These are phyloP conservation scores for Urechis unicinctus DNA, from an alignment of 2,888 invertebrate species.

Conservation along the genomic window DNA sequence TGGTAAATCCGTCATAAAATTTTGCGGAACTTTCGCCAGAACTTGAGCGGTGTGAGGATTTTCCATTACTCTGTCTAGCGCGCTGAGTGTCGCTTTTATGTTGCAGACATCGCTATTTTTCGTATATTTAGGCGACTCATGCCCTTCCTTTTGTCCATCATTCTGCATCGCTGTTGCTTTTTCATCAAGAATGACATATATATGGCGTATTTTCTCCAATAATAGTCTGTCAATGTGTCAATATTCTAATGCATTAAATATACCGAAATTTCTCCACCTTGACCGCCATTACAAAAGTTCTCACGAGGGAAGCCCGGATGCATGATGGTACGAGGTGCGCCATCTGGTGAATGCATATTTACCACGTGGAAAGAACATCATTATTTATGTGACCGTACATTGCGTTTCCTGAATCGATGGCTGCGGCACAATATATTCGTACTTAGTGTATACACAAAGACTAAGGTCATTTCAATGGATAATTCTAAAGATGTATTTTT, in stretches of 20 bases:
- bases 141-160: constrained; percentile 56
- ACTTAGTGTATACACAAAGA: too few species aligned
- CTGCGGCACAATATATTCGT: too few species aligned
- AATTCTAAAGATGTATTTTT: too few species aligned
- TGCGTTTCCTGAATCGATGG: too few species aligned
- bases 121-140: constrained; percentile 13
- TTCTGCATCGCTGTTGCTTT: constrained; percentile 68
- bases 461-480: too few species aligned
- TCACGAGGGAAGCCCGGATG: constrained; percentile 39
- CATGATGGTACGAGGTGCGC: not conserved
- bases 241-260: constrained; percentile 15
- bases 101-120: constrained; percentile 28
- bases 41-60: not conserved
- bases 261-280: constrained; percentile 36
- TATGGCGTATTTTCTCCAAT: not conserved
- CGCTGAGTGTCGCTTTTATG: constrained; percentile 31
- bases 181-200: not conserved
- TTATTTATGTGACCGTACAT: too few species aligned
- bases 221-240: not conserved
- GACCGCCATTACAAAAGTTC: constrained; percentile 48
- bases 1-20: not conserved
- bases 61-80: too few species aligned
- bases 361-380: too few species aligned
- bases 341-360: not conserved
- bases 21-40: not conserved